Percentiles rank a stretch among this genome's conserved stretches.
These are phyloP conservation scores for Regulus satrapa DNA, from an alignment of 2,113 vertebrate species.

Conservation along the genomic window DNA sequence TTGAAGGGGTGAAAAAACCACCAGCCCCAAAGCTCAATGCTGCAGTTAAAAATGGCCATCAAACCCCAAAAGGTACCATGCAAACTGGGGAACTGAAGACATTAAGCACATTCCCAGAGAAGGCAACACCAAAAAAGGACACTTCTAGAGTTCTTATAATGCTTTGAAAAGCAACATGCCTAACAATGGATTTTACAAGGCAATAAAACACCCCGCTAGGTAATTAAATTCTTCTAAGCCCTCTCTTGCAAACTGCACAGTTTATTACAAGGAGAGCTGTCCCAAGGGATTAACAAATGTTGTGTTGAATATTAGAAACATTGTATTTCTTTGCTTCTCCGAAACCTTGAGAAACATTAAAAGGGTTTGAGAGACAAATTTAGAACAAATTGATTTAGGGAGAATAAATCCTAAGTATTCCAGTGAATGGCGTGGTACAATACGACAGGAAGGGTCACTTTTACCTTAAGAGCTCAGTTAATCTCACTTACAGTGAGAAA, in stretches of 20 bases:
- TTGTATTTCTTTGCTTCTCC: neutral
- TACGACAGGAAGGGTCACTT: neutral
- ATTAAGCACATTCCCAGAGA: neutral
- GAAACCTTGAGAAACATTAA: neutral
- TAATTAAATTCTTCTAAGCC: neutral
- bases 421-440: neutral
- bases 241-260: neutral
- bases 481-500: neutral
- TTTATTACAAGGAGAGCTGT: neutral
- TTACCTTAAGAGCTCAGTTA: neutral
- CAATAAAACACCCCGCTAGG: neutral
- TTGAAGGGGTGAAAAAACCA: neutral
- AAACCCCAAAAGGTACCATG: neutral
- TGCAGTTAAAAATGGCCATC: neutral
- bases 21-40: neutral
- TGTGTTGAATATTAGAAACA: neutral
- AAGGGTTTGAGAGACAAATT: neutral
- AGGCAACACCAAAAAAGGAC: neutral
- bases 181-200: conserved; percentile 27
- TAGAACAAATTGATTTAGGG: neutral
- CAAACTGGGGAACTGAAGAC: neutral
- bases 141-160: neutral
- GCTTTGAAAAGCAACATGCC: neutral
- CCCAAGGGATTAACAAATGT: neutral
- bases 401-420: neutral